Evolutionary conservation across 1,140 invertebrate genomes (phyloP).

Genomic region (Prorops nasuta): DNA sequence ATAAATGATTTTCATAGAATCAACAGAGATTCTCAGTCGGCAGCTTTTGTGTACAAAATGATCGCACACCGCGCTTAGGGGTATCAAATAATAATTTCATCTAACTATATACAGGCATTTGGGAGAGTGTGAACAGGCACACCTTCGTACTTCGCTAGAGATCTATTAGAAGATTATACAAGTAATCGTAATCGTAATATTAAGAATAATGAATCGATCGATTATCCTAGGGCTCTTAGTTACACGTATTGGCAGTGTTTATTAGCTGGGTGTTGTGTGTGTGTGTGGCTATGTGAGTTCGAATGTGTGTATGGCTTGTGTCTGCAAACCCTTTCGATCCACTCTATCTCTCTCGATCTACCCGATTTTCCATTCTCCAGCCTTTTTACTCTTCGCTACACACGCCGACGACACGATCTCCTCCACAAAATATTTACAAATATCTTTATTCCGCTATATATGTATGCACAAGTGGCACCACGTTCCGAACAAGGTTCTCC

Average conservation of each 20-base stretch:
- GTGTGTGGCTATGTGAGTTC: conserved; percentile 24
- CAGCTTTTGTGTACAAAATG: no score
- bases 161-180: conserved; percentile 21
- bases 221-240: conserved; percentile 42
- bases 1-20: no score
- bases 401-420: background rate
- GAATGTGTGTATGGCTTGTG: no score
- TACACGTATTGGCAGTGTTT: conserved; percentile 55
- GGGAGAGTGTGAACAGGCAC: background rate
- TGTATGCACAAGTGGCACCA: conserved; percentile 22
- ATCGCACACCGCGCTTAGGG: background rate
- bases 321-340: background rate
- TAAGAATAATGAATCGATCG: conserved; percentile 34
- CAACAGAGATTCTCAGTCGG: no score
- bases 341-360: background rate
- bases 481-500: conserved; percentile 21
- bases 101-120: conserved; percentile 28
- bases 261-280: conserved; percentile 50
- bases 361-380: background rate
- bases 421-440: conserved; percentile 20
- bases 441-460: conserved; percentile 19
- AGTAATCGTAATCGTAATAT: conserved; percentile 15
- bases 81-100: conserved; percentile 24
- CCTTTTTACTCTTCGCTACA: conserved; percentile 4
- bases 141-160: conserved; percentile 19